phyloP scores from a whole-genome alignment of 2,113 vertebrate species.

The Hypocryptadius cinnamomeus region DNA sequence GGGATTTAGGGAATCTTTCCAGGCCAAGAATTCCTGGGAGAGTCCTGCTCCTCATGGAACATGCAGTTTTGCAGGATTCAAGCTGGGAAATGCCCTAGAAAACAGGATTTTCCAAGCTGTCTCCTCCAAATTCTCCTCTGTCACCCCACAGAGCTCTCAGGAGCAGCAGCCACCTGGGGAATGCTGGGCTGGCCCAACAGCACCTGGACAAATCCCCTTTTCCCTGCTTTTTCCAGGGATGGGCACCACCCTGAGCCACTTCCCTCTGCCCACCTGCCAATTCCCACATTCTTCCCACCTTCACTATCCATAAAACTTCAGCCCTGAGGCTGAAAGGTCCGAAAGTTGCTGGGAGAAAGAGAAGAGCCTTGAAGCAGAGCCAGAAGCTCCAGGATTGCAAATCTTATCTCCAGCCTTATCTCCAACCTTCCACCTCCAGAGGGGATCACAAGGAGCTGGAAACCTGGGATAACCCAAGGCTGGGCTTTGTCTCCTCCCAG shows the following conservation, averaged over 20 bases:
- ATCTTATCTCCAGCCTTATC: background rate
- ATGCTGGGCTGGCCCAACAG: background rate
- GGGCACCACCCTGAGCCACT: background rate
- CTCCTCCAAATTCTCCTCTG: background rate
- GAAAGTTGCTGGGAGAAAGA: background rate
- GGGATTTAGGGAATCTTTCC: background rate
- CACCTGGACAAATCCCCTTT: background rate
- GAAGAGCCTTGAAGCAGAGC: background rate
- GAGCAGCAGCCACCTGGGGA: background rate
- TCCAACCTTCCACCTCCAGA: background rate
- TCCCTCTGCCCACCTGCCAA: background rate
- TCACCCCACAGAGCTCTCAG: background rate
- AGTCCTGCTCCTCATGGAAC: fast-evolving
- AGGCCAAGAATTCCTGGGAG: background rate
- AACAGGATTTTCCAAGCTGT: background rate
- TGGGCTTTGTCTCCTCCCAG: background rate
- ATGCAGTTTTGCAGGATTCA: background rate
- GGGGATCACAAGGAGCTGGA: background rate
- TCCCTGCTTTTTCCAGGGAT: background rate
- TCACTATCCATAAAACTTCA: background rate
- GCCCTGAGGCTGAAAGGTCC: background rate
- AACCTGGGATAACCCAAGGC: background rate
- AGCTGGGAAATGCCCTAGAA: background rate
- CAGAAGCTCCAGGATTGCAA: background rate
- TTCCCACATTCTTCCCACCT: background rate